Conservation (phyloP, 2,888 invertebrate species). For the Synanthedon formicaeformis region DNA sequence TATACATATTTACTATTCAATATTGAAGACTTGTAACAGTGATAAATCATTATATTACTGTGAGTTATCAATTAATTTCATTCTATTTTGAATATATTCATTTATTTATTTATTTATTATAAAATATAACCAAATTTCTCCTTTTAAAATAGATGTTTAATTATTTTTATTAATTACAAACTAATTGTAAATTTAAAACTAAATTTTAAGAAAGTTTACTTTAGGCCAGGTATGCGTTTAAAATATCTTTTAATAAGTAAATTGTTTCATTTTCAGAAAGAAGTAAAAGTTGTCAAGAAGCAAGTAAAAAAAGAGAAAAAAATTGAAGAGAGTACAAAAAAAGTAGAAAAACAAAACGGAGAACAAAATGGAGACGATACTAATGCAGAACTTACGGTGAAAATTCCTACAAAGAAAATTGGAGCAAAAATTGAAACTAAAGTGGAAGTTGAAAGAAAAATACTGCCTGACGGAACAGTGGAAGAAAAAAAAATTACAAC, state of each 20-base stretch:
- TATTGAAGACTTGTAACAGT: conserved; percentile 35
- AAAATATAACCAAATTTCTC: background rate
- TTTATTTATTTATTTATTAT: too few species aligned
- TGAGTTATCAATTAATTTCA: conserved; percentile 21
- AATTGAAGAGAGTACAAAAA: conserved; percentile 25
- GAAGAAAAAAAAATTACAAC: conserved; percentile 58
- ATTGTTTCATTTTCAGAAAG: conserved; percentile 43
- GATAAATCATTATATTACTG: conserved; percentile 20
- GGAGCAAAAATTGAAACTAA: conserved; percentile 56
- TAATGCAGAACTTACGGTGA: conserved; percentile 47
- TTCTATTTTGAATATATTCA: conserved; percentile 1
- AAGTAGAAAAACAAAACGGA: conserved; percentile 26
- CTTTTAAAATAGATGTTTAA: background rate
- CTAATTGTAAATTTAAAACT: background rate
- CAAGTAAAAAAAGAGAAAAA: conserved; percentile 39
- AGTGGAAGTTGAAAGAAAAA: conserved; percentile 49
- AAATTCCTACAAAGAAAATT: conserved; percentile 48
- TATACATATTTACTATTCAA: conserved; percentile 49
- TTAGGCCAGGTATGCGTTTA: background rate
- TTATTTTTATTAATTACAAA: conserved; percentile 1
- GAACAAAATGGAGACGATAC: conserved; percentile 43
- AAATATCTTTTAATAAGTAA: conserved; percentile 2
- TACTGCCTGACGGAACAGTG: conserved; percentile 47
- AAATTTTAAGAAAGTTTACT: conserved; percentile 2
- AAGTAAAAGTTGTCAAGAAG: conserved; percentile 44